Conservation (phyloP, 2,797 vertebrate genomes). For the Hydrophis major region DNA sequence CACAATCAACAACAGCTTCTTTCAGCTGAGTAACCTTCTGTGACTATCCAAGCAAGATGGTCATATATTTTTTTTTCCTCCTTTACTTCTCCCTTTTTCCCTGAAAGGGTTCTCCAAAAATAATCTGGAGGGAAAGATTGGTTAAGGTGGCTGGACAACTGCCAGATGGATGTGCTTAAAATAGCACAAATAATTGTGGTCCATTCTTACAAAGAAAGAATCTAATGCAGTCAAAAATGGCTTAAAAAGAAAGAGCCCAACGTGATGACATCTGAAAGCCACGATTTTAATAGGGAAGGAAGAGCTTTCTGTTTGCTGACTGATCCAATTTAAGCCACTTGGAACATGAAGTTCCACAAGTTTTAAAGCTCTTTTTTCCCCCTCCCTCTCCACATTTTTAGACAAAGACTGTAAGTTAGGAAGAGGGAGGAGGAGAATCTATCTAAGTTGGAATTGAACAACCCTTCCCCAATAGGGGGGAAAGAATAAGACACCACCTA, state of each 20-base stretch:
- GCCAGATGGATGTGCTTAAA: not conserved
- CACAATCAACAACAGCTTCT: not conserved
- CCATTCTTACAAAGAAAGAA: not conserved
- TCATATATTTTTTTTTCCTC: not conserved
- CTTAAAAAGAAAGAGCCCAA: not conserved
- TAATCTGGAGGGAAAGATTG: not conserved
- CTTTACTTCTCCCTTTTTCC: accelerated
- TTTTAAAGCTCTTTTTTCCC: not conserved
- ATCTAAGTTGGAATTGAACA: not conserved
- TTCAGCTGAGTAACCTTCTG: not conserved
- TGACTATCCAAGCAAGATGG: not conserved
- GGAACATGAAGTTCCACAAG: not conserved
- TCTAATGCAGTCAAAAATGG: not conserved
- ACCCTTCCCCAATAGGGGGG: too few relatives aligned
- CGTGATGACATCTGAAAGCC: accelerated
- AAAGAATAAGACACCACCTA: too few relatives aligned
- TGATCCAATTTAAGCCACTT: not conserved
- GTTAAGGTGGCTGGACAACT: not conserved
- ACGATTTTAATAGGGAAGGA: accelerated
- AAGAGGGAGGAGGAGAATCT: not conserved
- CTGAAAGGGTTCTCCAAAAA: not conserved
- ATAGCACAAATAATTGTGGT: slow-evolving; percentile 6
- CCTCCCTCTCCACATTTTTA: not conserved
- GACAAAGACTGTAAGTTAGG: not conserved
- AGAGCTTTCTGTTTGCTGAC: not conserved